Percentiles rank a stretch among this genome's conserved stretches.
phyloP scores from a whole-genome alignment of 1,140 invertebrate species.

The Calosoma granatense region DNA sequence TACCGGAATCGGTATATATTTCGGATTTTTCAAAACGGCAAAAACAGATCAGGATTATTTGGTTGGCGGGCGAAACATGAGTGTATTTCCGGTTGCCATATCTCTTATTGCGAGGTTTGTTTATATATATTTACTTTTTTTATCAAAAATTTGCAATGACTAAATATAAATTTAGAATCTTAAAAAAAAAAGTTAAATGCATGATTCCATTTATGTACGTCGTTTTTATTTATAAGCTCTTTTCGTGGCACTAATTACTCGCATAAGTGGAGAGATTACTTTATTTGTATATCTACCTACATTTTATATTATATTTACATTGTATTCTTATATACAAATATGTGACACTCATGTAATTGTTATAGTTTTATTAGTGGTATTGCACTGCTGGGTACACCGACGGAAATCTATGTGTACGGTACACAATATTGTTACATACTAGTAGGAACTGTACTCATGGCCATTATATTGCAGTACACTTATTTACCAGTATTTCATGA shows the following conservation, averaged over 20 bases:
- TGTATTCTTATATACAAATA: no score
- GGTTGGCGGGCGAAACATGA: conserved; percentile 75
- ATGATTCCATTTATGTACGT: not conserved
- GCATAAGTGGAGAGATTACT: no score
- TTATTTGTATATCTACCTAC: no score
- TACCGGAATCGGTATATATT: conserved; percentile 66
- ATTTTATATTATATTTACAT: conserved; percentile 12
- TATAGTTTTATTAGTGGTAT: conserved; percentile 54
- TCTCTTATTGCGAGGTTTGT: conserved; percentile 65
- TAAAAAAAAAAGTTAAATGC: not conserved
- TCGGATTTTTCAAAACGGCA: conserved; percentile 60
- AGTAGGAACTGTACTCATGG: conserved; percentile 50
- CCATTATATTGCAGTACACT: conserved; percentile 52
- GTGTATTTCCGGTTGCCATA: conserved; percentile 65
- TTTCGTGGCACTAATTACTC: no score
- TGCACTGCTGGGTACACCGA: conserved; percentile 60
- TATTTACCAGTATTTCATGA: conserved; percentile 74
- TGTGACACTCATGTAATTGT: no score
- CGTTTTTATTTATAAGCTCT: no score
- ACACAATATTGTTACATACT: conserved; percentile 57
- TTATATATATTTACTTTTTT: not conserved
- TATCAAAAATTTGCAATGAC: not conserved
- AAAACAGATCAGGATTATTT: conserved; percentile 65
- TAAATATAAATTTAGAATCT: conserved; percentile 7
- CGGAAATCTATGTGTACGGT: conserved; percentile 74